A percentile compares a stretch with the other conserved stretches of the same genome.
phyloP scores from a whole-genome alignment of 2,888 invertebrate species.

The Nebria salina region DNA sequence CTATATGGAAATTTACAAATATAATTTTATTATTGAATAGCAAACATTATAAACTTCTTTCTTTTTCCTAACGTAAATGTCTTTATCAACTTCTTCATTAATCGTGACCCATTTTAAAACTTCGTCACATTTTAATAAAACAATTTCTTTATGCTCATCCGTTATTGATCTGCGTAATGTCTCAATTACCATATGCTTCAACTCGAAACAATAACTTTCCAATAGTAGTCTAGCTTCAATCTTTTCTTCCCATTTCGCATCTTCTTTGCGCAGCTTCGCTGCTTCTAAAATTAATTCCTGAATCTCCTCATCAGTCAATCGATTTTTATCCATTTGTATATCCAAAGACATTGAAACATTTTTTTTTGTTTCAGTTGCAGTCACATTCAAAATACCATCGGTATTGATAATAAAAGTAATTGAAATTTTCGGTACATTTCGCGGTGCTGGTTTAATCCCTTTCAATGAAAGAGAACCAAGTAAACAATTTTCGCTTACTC shows the following conservation, averaged over 20 bases:
- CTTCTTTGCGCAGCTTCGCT: constrained; percentile 14
- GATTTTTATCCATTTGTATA: constrained; percentile 34
- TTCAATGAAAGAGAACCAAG: constrained; percentile 93
- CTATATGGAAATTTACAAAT: constrained; percentile 15
- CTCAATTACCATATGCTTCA: constrained; percentile 8
- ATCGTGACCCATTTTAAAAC: constrained; percentile 27
- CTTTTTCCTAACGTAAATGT: constrained; percentile 28
- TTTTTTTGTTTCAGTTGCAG: constrained; percentile 74
- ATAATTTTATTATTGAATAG: constrained; percentile 28
- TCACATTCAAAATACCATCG: constrained; percentile 91
- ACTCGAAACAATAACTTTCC: constrained; percentile 24
- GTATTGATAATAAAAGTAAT: constrained; percentile 85
- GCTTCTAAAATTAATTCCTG: constrained; percentile 22
- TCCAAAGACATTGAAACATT: background rate
- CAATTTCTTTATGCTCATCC: constrained; percentile 25
- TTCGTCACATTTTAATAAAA: constrained; percentile 35
- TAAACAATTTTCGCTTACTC: constrained; percentile 90
- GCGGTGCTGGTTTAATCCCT: constrained; percentile 91
- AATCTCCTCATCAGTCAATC: constrained; percentile 30
- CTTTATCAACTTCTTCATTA: constrained; percentile 22
- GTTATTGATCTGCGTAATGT: background rate
- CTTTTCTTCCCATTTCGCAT: constrained; percentile 33
- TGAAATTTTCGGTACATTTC: constrained; percentile 83
- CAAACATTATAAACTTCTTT: constrained; percentile 40
- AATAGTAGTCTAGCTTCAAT: constrained; percentile 18